Evolutionary conservation across 2,797 vertebrate species (phyloP), one percentile per base, ranked within the genome.

Genomic region (Urosaurus nigricauda): DNA sequence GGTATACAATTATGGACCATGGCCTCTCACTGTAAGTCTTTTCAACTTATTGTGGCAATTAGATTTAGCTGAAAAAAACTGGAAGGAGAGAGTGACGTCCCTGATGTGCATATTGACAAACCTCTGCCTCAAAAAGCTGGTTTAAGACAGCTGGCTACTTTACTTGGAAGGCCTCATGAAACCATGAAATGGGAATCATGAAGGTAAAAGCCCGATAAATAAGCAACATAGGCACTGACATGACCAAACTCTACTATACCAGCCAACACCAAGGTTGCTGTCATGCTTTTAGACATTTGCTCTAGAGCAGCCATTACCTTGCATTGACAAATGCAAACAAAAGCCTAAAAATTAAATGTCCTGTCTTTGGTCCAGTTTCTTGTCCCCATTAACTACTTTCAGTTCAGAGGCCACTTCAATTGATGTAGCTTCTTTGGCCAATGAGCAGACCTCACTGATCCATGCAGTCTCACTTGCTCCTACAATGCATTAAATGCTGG

Each of bases 1-100:
- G 89, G 94, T 98, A 9, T 96, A 98, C 94, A 98, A 98, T 93
- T 97, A 97, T 91, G 90, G 35, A 40, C 29, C 14, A 70, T n/a
- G 37, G 82, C 1, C 26, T 79, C 32, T 53, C 77, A 32, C 6
- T 29, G 77, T 79, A 32, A 53, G 77, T 79, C 77, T 32, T 53
- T 77, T 21, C 74, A 43, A 29, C 51, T 53, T 53, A 26, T 37
- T n/a, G 37, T 37, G 16, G 73, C 37, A 37, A 79, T 3, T 19
- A 40, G 37, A 43, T 24, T 5, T 53, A 16, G 3, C 43, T 53
- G 43, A n/a, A 47, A 29, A 32, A 13, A 53, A 53, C 3, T 32
- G 47, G 77, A 12, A 16, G 47, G 43, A 32, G 47, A 53, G 32
- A 14, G 53, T 56, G 53, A 56, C 53, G 13, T 14, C 8, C 53